Evolutionary conservation across 2,888 invertebrate species (phyloP), one percentile per base, ranked within the genome.

Genomic region (Philhelius pedissequus): DNA sequence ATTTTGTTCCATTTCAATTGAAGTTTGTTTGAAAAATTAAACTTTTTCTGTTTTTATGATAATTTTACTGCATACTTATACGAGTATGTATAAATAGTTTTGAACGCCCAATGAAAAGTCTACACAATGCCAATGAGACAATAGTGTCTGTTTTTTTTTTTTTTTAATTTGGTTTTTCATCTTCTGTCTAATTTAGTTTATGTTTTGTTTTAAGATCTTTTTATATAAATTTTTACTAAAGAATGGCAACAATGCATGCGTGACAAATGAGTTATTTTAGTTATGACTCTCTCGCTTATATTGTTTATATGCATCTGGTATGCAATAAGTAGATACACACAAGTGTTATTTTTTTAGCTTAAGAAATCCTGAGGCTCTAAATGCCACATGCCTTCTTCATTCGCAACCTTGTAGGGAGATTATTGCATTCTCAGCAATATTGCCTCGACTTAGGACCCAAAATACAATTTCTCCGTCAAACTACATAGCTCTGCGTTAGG

Each of bases 221-320:
- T 20, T 48, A 35, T 48, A 8, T 35, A n/a, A 32, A 66, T 71
- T 71, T 60, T 22, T 45, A 52, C 43, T 56, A 54, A 82, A 82
- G 77, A 40, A 69, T 70, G 35, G 35, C 62, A 50, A 32, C 56
- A 82, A 68, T 74, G 81, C 77, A 77, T 82, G 82, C 73, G 68
- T 77, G 73, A 68, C 77, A 56, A 77, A 73, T 62, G 68, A 73
- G 32, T 50, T 48, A 54, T 77, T 77, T 38, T 32, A 66, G 58
- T 48, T 64, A 15, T 45, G 30, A 48, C 45, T 48, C 6, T n/a
- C 30, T 25, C 40, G 5, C 25, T 32, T 35, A 20, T 35, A 20
- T 32, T 40, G 11, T 40, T 11, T 15, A 11, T 54, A 32, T 58
- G 25, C 38, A 38, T 38, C 20, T 38, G 9, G 58, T 35, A 56